These are phyloP conservation scores for Paralichthys olivaceus DNA, from an alignment of 2,113 vertebrate genomes.

Conservation along the genomic window DNA sequence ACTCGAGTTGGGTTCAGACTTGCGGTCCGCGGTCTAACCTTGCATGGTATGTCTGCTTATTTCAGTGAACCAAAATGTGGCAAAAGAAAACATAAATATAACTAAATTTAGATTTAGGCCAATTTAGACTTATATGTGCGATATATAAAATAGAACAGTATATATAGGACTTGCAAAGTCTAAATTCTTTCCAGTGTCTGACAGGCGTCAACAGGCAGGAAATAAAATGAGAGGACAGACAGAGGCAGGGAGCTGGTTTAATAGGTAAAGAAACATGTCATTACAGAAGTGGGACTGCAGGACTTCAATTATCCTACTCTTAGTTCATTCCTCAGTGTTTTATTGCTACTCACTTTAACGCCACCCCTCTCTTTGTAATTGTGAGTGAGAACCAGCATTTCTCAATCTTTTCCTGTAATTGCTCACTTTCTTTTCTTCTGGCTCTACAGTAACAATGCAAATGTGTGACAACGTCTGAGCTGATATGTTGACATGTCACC, in stretches of 20 bases:
- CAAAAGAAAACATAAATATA: background rate
- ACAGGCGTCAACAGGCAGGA: conserved; percentile 14
- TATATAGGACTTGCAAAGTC: background rate
- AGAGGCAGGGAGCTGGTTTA: conserved; percentile 50
- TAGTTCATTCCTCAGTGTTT: conserved; percentile 58
- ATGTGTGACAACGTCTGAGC: background rate
- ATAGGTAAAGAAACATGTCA: conserved; percentile 66
- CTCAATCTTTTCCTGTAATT: conserved; percentile 8
- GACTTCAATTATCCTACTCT: conserved; percentile 67
- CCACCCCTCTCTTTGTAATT: conserved; percentile 9
- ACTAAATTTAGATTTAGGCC: no score
- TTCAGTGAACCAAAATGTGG: no score
- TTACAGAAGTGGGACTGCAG: conserved; percentile 61
- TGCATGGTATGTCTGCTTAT: background rate
- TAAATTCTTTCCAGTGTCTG: conserved; percentile 6
- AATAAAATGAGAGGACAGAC: conserved; percentile 40
- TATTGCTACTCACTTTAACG: conserved; percentile 45
- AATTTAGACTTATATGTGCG: background rate
- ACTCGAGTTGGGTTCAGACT: no score
- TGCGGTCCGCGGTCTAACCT: no score
- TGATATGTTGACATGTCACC: background rate
- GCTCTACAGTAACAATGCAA: background rate
- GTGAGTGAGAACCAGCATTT: conserved; percentile 14
- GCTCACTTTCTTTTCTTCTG: conserved; percentile 33
- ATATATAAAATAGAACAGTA: background rate